These are phyloP conservation scores for Caenorhabditis doughertyi DNA, from an alignment of 2,888 invertebrate species.

Conservation along the genomic window DNA sequence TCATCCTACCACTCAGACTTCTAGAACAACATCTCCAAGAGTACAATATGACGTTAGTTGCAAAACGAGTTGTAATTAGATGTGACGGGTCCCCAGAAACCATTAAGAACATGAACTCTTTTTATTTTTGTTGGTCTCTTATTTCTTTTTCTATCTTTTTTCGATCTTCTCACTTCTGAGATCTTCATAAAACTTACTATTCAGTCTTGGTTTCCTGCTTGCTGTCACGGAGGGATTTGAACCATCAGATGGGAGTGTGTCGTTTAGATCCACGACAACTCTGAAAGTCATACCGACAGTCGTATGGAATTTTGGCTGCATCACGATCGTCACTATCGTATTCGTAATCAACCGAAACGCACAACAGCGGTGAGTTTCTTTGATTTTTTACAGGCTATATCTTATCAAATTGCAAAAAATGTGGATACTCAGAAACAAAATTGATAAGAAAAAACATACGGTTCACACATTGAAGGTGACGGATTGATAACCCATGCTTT, in stretches of 20 bases:
- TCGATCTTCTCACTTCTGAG: background rate
- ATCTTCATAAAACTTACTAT: slow-evolving; percentile 40
- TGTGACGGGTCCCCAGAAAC: slow-evolving; percentile 50
- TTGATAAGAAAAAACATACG: no score
- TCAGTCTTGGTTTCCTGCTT: slow-evolving; percentile 29
- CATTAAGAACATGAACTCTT: slow-evolving; percentile 28
- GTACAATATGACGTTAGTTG: slow-evolving; percentile 57
- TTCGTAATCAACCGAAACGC: slow-evolving; percentile 70
- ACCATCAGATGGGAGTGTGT: slow-evolving; percentile 48
- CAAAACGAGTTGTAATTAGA: slow-evolving; percentile 61
- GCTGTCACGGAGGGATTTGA: slow-evolving; percentile 15
- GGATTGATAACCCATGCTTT: slow-evolving; percentile 7
- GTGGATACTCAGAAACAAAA: no score
- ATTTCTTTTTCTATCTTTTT: background rate
- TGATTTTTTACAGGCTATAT: slow-evolving; percentile 3
- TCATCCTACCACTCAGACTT: background rate
- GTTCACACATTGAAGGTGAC: background rate
- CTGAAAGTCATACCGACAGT: slow-evolving; percentile 52
- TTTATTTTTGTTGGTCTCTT: slow-evolving; percentile 3
- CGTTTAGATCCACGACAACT: slow-evolving; percentile 47
- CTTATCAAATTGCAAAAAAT: background rate
- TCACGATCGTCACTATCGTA: slow-evolving; percentile 72
- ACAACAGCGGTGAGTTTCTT: slow-evolving; percentile 69
- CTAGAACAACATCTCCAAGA: slow-evolving; percentile 40
- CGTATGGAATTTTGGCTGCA: slow-evolving; percentile 76